These are phyloP conservation scores for Drosophila multiciliata DNA, from an alignment of 2,888 invertebrate species.

Conservation along the genomic window DNA sequence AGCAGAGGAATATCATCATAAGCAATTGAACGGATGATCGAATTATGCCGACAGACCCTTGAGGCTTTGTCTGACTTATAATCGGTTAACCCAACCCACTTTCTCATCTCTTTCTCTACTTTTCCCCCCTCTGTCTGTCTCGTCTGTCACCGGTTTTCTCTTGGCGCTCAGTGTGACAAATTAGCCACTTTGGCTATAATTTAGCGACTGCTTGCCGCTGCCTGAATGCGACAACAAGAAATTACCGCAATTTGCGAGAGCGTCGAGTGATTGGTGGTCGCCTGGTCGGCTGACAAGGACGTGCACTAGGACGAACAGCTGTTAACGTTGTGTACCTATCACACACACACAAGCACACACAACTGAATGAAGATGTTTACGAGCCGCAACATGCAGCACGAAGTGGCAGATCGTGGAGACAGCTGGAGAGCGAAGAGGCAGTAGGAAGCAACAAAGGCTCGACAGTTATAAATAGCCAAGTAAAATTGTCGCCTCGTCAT, in stretches of 20 bases:
- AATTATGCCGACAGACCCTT: slow-evolving; percentile 56
- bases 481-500: slow-evolving; percentile 68
- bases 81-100: not conserved
- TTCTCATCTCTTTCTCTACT: not conserved
- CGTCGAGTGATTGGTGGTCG: slow-evolving; percentile 74
- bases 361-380: slow-evolving; percentile 65
- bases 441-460: slow-evolving; percentile 37
- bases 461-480: slow-evolving; percentile 79
- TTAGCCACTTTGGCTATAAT: slow-evolving; percentile 79
- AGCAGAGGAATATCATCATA: slow-evolving; percentile 54
- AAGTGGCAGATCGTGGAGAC: not conserved
- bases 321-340: slow-evolving; percentile 55
- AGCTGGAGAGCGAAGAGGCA: not conserved
- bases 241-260: slow-evolving; percentile 77
- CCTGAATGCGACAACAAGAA: slow-evolving; percentile 78
- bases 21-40: slow-evolving; percentile 78
- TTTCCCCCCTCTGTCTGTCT: not conserved
- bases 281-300: slow-evolving; percentile 34
- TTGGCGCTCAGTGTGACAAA: slow-evolving; percentile 63
- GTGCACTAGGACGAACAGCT: slow-evolving; percentile 33
- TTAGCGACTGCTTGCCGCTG: slow-evolving; percentile 59
- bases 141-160: slow-evolving; percentile 12
- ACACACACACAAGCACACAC: slow-evolving; percentile 8
- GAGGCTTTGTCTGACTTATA: slow-evolving; percentile 35
- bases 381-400: slow-evolving; percentile 13